Evolutionary conservation across 2,888 invertebrate genomes (phyloP).

Genomic region (Drosophila pegasa): DNA sequence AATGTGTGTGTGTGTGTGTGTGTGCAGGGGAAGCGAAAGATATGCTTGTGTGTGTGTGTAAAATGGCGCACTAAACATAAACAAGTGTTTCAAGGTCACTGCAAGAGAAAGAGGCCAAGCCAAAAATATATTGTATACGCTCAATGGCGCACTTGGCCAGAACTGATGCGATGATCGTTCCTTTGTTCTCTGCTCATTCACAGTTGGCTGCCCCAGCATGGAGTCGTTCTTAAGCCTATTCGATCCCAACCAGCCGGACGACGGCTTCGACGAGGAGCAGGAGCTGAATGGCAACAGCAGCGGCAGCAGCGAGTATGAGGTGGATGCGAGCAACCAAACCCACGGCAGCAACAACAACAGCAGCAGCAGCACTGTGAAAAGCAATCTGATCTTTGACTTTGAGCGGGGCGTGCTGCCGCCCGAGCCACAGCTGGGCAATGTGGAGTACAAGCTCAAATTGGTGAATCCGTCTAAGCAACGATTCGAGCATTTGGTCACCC

Average conservation of each 20-base stretch:
- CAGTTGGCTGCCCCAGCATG: slow-evolving; percentile 86
- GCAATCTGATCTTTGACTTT: slow-evolving; percentile 85
- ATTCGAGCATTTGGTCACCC: slow-evolving; percentile 98
- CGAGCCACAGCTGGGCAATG: slow-evolving; percentile 96
- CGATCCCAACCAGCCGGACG: slow-evolving; percentile 87
- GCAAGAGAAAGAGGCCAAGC: slow-evolving; percentile 52
- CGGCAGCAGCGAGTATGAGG: slow-evolving; percentile 60
- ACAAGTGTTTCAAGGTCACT: slow-evolving; percentile 74
- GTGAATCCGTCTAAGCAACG: slow-evolving; percentile 95
- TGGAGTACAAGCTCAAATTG: slow-evolving; percentile 98
- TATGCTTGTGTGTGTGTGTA: not conserved
- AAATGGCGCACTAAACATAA: slow-evolving; percentile 57
- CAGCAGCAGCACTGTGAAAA: slow-evolving; percentile 39
- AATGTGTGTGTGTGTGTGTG: not conserved
- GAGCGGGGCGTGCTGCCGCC: slow-evolving; percentile 92
- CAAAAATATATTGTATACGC: slow-evolving; percentile 44
- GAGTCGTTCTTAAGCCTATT: slow-evolving; percentile 93
- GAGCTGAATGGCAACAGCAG: slow-evolving; percentile 77
- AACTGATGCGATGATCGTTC: slow-evolving; percentile 16
- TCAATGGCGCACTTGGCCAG: slow-evolving; percentile 50
- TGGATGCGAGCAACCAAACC: slow-evolving; percentile 32
- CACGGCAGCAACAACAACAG: slow-evolving; percentile 67
- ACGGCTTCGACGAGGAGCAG: slow-evolving; percentile 82
- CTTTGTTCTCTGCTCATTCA: slow-evolving; percentile 3
- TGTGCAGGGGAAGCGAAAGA: too few relatives aligned